Conservation (phyloP, 2,113 vertebrate species). For the Chinchilla lanigera region DNA sequence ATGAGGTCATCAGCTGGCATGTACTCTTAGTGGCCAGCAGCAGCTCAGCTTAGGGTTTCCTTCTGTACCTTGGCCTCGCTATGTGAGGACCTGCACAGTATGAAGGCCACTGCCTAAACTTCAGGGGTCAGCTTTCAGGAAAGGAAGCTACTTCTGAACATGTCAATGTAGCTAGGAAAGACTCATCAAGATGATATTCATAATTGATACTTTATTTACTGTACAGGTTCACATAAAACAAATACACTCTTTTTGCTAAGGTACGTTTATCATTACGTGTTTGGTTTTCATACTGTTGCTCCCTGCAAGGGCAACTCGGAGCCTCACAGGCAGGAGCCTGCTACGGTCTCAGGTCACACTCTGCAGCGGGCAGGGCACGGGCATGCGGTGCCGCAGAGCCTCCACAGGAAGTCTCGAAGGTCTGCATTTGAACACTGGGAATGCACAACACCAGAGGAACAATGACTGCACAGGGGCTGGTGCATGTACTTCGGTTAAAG, state of each 20-base stretch:
- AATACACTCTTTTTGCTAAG: constrained; percentile 77
- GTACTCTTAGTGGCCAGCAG: background rate
- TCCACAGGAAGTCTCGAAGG: constrained; percentile 64
- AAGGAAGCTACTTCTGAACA: background rate
- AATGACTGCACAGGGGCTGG: constrained; percentile 50
- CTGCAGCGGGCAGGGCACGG: constrained; percentile 73
- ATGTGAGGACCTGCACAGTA: background rate
- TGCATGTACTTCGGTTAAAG: constrained; percentile 58
- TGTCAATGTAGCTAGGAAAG: background rate
- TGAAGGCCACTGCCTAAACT: background rate
- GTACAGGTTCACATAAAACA: constrained; percentile 88
- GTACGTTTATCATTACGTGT: constrained; percentile 67
- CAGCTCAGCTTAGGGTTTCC: background rate
- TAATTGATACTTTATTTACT: constrained; percentile 91
- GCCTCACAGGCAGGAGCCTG: constrained; percentile 33
- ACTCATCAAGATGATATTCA: background rate
- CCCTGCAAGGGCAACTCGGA: background rate
- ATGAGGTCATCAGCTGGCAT: background rate
- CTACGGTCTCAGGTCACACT: constrained; percentile 69
- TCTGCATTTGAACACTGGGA: constrained; percentile 70
- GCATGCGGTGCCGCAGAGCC: constrained; percentile 85
- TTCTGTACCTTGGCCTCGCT: background rate
- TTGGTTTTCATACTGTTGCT: constrained; percentile 62
- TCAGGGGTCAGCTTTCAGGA: background rate
- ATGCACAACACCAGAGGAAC: constrained; percentile 72